Conservation (phyloP, 2,797 vertebrate genomes). For the Labeo calbasu region DNA sequence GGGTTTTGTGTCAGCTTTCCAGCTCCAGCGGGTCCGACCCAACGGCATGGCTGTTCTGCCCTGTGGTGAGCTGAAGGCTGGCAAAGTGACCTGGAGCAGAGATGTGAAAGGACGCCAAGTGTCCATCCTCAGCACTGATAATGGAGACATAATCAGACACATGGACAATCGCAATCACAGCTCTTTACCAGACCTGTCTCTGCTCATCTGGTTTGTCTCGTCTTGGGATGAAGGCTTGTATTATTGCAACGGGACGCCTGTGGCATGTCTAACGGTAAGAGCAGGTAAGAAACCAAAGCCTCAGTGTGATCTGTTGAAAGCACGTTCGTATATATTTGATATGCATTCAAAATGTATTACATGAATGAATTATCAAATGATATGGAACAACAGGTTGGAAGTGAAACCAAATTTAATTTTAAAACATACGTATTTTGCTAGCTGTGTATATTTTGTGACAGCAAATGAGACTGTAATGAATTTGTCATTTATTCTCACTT, state of each 20-base stretch:
- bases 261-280: constrained; percentile 26
- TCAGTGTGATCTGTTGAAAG: not conserved
- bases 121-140: constrained; percentile 25
- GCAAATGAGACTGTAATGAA: not conserved
- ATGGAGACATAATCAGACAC: constrained; percentile 16
- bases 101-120: constrained; percentile 11
- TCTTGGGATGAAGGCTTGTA: constrained; percentile 28
- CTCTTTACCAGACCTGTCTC: constrained; percentile 1
- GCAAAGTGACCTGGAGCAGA: constrained; percentile 39
- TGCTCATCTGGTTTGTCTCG: constrained; percentile 39
- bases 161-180: constrained; percentile 18
- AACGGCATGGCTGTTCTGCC: constrained; percentile 17
- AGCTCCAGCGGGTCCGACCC: constrained; percentile 27
- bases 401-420: not conserved
- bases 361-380: not conserved
- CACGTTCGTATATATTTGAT: not conserved
- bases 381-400: not conserved
- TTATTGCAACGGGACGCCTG: constrained; percentile 29
- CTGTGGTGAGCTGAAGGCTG: constrained; percentile 18
- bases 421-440: not conserved
- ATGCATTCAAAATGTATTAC: not conserved
- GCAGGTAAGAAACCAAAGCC: constrained; percentile 2
- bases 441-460: not conserved
- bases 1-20: constrained; percentile 10
- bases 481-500: not conserved